These are phyloP conservation scores for Tadarida brasiliensis DNA, from an alignment of 2,797 vertebrate species.

Conservation along the genomic window DNA sequence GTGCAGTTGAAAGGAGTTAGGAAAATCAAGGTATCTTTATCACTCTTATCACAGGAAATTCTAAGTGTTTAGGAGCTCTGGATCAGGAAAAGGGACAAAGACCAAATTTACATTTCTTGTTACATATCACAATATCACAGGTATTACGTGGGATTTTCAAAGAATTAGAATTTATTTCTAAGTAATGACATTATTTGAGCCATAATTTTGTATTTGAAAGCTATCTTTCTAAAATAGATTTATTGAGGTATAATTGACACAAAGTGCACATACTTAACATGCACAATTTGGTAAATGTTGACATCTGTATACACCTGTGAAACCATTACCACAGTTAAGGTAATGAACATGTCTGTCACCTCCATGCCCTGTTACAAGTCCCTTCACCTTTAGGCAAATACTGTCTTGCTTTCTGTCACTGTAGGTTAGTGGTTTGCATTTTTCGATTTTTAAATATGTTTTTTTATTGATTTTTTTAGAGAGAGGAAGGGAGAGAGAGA, in stretches of 20 bases:
- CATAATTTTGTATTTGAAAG: constrained; percentile 38
- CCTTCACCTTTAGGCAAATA: not conserved
- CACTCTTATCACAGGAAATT: not conserved
- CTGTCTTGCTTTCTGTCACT: constrained; percentile 16
- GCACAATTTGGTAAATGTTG: not conserved
- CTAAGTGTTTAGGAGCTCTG: not conserved
- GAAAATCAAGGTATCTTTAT: not conserved
- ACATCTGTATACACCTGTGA: not conserved
- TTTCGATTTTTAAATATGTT: not conserved
- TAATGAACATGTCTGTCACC: not conserved
- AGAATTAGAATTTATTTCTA: not conserved
- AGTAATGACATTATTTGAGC: not conserved
- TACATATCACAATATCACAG: too few species aligned
- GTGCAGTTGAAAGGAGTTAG: not conserved
- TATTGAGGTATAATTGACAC: not conserved
- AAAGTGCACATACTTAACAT: not conserved
- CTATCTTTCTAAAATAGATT: not conserved
- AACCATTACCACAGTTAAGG: not conserved
- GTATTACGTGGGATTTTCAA: not conserved
- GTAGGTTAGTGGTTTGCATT: not conserved
- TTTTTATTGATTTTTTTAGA: too few species aligned
- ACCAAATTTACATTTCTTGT: not conserved
- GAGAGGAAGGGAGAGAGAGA: too few species aligned
- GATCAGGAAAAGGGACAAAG: not conserved
- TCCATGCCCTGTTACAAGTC: not conserved